Base-by-base conservation (phyloP, 2,888 invertebrate species). In the Latrodectus hesperus region DNA sequence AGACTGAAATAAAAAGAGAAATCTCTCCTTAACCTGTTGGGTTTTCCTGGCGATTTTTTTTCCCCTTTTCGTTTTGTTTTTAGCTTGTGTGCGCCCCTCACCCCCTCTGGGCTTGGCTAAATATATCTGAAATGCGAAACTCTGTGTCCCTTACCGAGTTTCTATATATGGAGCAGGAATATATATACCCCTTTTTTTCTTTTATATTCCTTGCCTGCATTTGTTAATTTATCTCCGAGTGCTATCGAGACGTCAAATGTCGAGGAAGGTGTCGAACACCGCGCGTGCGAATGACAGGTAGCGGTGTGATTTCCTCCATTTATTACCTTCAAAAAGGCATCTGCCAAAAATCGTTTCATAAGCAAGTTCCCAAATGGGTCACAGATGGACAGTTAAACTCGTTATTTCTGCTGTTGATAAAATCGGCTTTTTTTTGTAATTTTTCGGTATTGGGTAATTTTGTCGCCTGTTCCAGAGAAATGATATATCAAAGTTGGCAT, bases 111-210 rank as follows among this genome's bases (percentile, higher is more conserved):
- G 78, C 73, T 77, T 76, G 16, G 60, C 86, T 86, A 86, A 72
- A 71, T 86, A 74, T 64, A 76, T 71, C 81, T 52, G 86, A 65
- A 86, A 86, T 53, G 38, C 38, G 86, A 86, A 72, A 55, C 81
- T 65, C 64, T n/a, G 14, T 86, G 86, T 86, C 86, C 86, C 70
- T 77, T 78, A 53, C 77, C 55, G 78, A 53, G 70, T 84, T 38
- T 60, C 84, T 84, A 84, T 77, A 78, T 77, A 78, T 72, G 84
- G 84, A 51, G 52, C 6, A 38, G 75, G 75, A 74, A 55, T 67
- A 83, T 67, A 73, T 74, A 53, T 26, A n/a, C 38, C 49, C 60
- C 49, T 71, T 26, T 68, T 55, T n/a, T 60, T 26, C 71, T 60
- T 60, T 60, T 60, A 16, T 60, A 60, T 60, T 60, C 60, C 0